Conservation (phyloP, 2,888 invertebrate species). For the Arge pagana region DNA sequence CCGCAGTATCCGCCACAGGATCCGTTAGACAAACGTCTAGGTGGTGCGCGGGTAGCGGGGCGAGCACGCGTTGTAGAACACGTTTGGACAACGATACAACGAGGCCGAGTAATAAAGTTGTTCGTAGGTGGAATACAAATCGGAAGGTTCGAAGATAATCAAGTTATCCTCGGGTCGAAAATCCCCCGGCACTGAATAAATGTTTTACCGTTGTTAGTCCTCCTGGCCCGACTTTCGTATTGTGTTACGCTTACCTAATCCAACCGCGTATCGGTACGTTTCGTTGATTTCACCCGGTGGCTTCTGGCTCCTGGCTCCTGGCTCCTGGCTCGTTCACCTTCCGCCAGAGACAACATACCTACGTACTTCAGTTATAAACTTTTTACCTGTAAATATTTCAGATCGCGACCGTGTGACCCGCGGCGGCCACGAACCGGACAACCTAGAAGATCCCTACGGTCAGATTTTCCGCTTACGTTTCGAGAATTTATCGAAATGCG, state of each 20-base stretch:
- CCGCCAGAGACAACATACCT: too few species aligned
- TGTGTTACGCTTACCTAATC: background rate
- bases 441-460: constrained; percentile 8
- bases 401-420: constrained; percentile 1
- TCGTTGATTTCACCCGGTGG: too few species aligned
- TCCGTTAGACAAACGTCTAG: too few species aligned
- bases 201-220: constrained; percentile 45
- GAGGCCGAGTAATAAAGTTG: constrained; percentile 49
- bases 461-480: constrained; percentile 14
- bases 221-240: background rate
- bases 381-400: constrained; percentile 14
- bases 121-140: constrained; percentile 54
- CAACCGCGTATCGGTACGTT: background rate
- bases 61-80: background rate
- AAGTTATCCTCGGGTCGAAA: constrained; percentile 50
- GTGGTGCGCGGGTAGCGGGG: background rate
- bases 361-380: constrained; percentile 18
- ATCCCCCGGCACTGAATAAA: constrained; percentile 55
- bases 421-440: constrained; percentile 13
- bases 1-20: too few species aligned
- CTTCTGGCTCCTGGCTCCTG: too few species aligned
- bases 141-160: constrained; percentile 53
- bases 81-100: constrained; percentile 22
- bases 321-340: too few species aligned
- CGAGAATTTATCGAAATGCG: too few species aligned